phyloP scores from a whole-genome alignment of 2,113 vertebrate genomes.

The Actinemys pallida region DNA sequence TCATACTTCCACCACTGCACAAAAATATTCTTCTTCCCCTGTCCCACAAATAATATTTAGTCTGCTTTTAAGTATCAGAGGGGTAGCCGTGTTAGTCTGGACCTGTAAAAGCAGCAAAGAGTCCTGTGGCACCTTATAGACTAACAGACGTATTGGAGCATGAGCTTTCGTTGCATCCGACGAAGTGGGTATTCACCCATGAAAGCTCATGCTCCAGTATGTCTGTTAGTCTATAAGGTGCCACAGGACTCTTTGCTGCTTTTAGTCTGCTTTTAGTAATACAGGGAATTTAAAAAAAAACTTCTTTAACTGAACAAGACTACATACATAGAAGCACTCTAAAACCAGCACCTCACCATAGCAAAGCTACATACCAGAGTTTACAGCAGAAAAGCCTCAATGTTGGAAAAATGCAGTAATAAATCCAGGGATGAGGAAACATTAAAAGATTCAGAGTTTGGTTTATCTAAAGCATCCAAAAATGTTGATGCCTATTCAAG shows the following conservation, averaged over 20 bases:
- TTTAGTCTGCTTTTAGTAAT: background rate
- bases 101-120: too few species aligned
- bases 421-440: background rate
- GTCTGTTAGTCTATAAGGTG: too few species aligned
- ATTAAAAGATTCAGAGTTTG: background rate
- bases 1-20: background rate
- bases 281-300: background rate
- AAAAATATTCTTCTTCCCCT: background rate
- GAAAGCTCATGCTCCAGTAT: too few species aligned
- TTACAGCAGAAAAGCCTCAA: background rate
- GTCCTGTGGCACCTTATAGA: too few species aligned
- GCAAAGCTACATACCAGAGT: background rate
- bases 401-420: background rate
- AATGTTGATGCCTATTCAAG: background rate
- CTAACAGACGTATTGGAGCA: too few species aligned
- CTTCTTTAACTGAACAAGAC: background rate
- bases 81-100: too few species aligned
- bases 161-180: too few species aligned
- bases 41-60: background rate
- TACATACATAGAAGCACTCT: background rate
- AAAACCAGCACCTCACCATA: background rate
- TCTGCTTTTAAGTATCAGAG: background rate
- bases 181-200: too few species aligned
- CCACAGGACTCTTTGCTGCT: too few species aligned
- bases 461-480: background rate